Base-by-base conservation (phyloP, 2,113 vertebrate genomes). In the Blennius ocellaris region DNA sequence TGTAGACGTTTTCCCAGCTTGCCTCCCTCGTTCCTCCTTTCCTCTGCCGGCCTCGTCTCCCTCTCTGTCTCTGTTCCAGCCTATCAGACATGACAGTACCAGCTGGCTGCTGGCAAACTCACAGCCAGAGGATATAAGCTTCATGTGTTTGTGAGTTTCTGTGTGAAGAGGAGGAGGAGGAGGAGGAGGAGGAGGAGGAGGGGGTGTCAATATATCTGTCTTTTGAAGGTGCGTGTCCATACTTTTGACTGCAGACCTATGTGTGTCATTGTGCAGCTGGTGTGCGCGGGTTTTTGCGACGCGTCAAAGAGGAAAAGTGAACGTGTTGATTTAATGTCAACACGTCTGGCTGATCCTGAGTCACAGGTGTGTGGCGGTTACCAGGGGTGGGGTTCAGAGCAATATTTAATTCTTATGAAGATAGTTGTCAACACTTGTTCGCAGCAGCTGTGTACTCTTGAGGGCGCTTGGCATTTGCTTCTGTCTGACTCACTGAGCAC, bases 81-180 rank as follows among this genome's bases (percentile, higher is more conserved):
- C 91, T 92, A 93, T 92, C 87, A 92, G 92, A 92, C 92, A 91
- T 90, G 92, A 93, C 92, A 91, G 92, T 90, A 91, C 92, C 93
- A 94, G 93, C 92, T 93, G 92, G 89, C 92, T 90, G 81, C 79
- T 87, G 90, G 91, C 90, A 82, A 85, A 86, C 76, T 70, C 87
- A 71, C 80, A 81, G 84, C 83, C 83, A 86, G 79, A 83, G 79
- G 80, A 87, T 82, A 82, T 56, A 80, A 72, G 69, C 68, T 76
- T 41, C 68, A 43, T 79, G 58, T 70, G 40, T 58, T 58, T 38
- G 53, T 55, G 61, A 0, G 47, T 16, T 11, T 47, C 57, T 1
- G 49, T 8, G 21, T 51, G 10, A 16, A 4, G 21, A 30, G 21
- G 21, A 30, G 21, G 21, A 30, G 1, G 51, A 12, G 45, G n/a